phyloP scores from a whole-genome alignment of 1,140 invertebrate species.

The Neotoxoptera formosana region DNA sequence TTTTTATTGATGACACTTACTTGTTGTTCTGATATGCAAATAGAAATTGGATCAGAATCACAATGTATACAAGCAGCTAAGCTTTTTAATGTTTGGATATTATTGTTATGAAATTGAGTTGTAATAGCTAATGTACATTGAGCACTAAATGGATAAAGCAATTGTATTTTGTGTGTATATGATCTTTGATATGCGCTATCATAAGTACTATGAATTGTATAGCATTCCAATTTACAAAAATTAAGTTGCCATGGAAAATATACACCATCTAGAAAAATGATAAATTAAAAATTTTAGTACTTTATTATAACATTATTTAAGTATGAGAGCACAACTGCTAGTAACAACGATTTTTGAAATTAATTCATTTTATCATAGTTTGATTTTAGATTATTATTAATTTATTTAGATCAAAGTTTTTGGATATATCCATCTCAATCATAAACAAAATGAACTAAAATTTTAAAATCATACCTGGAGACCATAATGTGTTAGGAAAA shows the following conservation, averaged over 20 bases:
- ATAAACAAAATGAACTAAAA: not conserved
- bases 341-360: not conserved
- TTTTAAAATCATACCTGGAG: not conserved
- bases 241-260: constrained; percentile 53
- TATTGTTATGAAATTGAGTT: constrained; percentile 41
- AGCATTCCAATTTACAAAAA: constrained; percentile 44
- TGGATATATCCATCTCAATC: not conserved
- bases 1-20: constrained; percentile 27
- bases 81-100: constrained; percentile 40
- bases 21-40: constrained; percentile 52
- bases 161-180: constrained; percentile 48
- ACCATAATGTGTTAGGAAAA: constrained; percentile 48
- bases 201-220: constrained; percentile 44
- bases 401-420: not conserved
- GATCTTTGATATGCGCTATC: constrained; percentile 26
- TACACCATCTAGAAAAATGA: constrained; percentile 32
- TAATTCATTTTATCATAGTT: not conserved
- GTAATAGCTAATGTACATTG: constrained; percentile 52
- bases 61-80: constrained; percentile 51
- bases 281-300: not conserved
- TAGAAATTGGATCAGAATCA: constrained; percentile 53
- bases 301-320: not conserved
- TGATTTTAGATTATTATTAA: too few species aligned
- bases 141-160: constrained; percentile 51
- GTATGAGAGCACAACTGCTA: not conserved